A percentile compares a stretch with the other conserved stretches of the same genome.
Conservation (phyloP, 2,797 vertebrate species). For the Sebastes itinus region DNA sequence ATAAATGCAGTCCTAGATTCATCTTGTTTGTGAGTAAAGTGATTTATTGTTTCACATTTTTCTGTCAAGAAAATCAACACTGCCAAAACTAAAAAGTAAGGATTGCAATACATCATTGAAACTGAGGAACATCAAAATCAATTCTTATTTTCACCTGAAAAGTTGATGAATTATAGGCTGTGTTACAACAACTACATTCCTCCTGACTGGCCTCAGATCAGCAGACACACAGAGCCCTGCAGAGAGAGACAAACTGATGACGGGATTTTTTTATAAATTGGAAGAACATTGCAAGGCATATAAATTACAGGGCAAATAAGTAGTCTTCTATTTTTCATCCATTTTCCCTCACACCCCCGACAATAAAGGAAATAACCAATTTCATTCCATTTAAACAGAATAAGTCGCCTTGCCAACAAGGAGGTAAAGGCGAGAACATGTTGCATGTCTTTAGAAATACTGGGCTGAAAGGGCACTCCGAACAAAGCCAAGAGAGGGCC, state of each 20-base stretch:
- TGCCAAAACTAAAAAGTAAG: not conserved
- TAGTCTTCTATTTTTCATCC: too few relatives aligned
- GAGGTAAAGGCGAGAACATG: too few relatives aligned
- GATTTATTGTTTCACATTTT: not conserved
- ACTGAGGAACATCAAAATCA: not conserved
- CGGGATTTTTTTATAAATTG: too few relatives aligned
- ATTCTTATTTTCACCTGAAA: not conserved
- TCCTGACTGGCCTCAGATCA: not conserved
- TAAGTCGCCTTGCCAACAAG: too few relatives aligned
- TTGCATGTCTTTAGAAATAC: too few relatives aligned
- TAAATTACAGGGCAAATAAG: too few relatives aligned
- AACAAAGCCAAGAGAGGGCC: too few relatives aligned
- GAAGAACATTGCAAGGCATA: too few relatives aligned
- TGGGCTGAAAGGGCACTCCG: too few relatives aligned
- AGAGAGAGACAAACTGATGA: not conserved
- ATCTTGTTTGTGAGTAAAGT: not conserved
- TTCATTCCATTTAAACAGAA: too few relatives aligned
- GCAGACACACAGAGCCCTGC: not conserved
- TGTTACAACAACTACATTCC: not conserved
- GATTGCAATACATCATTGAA: not conserved
- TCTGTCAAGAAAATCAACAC: not conserved
- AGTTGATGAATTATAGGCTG: not conserved
- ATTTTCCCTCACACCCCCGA: too few relatives aligned
- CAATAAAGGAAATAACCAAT: too few relatives aligned
- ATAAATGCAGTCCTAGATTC: not conserved